Conservation (phyloP, 2,113 vertebrate species). For the Cettia cetti region DNA sequence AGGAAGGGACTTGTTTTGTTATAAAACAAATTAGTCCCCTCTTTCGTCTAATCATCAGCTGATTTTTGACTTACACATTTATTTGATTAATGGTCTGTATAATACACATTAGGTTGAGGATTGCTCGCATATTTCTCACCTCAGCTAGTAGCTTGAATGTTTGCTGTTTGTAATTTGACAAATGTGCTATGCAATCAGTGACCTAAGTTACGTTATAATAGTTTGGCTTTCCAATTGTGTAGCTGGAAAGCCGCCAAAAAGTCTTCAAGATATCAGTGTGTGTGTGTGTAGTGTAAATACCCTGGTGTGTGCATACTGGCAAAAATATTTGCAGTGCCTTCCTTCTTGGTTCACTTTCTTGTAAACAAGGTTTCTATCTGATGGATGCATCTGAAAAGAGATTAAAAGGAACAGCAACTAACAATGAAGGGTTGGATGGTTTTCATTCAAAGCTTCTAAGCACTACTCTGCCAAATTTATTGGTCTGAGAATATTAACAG, state of each 20-base stretch:
- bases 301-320: neutral
- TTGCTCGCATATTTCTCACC: neutral
- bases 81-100: neutral
- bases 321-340: slow-evolving; percentile 7
- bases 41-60: neutral
- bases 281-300: neutral
- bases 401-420: neutral
- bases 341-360: neutral
- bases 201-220: neutral
- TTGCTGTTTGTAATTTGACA: neutral
- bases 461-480: neutral
- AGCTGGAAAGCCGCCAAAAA: neutral
- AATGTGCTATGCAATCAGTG: neutral
- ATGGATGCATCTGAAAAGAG: neutral
- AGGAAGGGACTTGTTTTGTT: neutral
- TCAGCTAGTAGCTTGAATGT: neutral
- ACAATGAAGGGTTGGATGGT: neutral
- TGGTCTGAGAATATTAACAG: neutral
- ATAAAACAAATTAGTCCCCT: neutral
- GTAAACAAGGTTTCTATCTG: neutral
- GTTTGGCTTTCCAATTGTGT: neutral
- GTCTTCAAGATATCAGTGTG: neutral
- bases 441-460: neutral
- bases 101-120: neutral
- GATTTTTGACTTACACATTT: neutral